phyloP scores from a whole-genome alignment of 2,113 vertebrate genomes.

The Melozone crissalis region DNA sequence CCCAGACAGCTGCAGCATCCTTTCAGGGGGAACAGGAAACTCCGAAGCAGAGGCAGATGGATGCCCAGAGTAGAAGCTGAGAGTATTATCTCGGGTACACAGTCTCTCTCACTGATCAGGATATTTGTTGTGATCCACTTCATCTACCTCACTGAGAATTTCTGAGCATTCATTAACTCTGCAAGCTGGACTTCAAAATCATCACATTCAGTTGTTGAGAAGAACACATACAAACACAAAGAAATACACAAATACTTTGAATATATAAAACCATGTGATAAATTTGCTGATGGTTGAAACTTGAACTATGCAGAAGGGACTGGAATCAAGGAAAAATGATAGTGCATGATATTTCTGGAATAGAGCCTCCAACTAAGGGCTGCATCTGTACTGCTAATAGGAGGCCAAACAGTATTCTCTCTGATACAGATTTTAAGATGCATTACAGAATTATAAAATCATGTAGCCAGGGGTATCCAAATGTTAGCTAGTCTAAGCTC shows the following conservation, averaged over 20 bases:
- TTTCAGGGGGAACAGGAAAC: neutral
- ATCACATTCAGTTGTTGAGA: neutral
- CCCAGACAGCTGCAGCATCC: neutral
- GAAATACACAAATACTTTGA: neutral
- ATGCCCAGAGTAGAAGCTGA: neutral
- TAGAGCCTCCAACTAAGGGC: neutral
- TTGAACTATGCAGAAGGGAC: neutral
- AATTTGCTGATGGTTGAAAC: neutral
- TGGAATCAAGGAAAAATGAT: neutral
- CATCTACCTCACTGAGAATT: neutral
- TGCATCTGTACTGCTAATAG: neutral
- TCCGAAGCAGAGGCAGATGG: neutral
- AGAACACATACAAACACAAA: neutral
- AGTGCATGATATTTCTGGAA: neutral
- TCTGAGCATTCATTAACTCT: neutral
- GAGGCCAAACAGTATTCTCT: neutral
- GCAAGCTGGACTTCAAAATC: neutral
- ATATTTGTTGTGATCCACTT: neutral
- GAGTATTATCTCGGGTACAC: neutral
- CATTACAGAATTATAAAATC: neutral
- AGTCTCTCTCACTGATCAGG: neutral
- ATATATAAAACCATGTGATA: neutral
- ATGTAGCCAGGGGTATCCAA: neutral
- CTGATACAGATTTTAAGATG: neutral
- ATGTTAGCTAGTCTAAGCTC: neutral